phyloP scores from a whole-genome alignment of 2,888 invertebrate genomes.

The Macropis europaea region DNA sequence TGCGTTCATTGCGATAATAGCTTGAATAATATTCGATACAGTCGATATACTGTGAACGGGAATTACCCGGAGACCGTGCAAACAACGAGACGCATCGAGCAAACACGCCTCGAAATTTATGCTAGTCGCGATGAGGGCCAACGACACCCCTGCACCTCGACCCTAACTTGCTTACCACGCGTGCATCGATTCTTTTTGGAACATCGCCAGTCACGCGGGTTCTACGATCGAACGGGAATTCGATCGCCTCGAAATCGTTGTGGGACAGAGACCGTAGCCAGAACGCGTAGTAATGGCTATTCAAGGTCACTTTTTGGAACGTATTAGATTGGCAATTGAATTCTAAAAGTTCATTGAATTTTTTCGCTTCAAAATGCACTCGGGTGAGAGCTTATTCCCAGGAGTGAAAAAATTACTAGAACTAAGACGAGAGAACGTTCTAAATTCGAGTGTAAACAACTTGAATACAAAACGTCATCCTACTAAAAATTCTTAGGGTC shows the following conservation, averaged over 20 bases:
- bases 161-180: slow-evolving; percentile 24
- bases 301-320: too few species aligned
- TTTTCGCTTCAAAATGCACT: too few species aligned
- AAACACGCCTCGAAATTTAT: slow-evolving; percentile 31
- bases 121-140: slow-evolving; percentile 22
- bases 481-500: too few species aligned
- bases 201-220: slow-evolving; percentile 18
- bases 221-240: slow-evolving; percentile 1
- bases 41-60: slow-evolving; percentile 8
- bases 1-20: slow-evolving; percentile 21
- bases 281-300: too few species aligned
- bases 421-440: too few species aligned
- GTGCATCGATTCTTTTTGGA: slow-evolving; percentile 38
- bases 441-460: too few species aligned
- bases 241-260: neutral
- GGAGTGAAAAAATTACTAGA: too few species aligned
- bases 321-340: too few species aligned
- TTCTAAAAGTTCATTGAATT: too few species aligned
- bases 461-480: too few species aligned
- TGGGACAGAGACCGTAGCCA: too few species aligned
- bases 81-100: slow-evolving; percentile 12
- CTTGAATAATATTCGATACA: slow-evolving; percentile 34
- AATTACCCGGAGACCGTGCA: slow-evolving; percentile 13
- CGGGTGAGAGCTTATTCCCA: too few species aligned
- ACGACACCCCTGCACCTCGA: slow-evolving; percentile 22